Evolutionary conservation across 1,140 invertebrate species (phyloP).

Genomic region (Euura lappo): DNA sequence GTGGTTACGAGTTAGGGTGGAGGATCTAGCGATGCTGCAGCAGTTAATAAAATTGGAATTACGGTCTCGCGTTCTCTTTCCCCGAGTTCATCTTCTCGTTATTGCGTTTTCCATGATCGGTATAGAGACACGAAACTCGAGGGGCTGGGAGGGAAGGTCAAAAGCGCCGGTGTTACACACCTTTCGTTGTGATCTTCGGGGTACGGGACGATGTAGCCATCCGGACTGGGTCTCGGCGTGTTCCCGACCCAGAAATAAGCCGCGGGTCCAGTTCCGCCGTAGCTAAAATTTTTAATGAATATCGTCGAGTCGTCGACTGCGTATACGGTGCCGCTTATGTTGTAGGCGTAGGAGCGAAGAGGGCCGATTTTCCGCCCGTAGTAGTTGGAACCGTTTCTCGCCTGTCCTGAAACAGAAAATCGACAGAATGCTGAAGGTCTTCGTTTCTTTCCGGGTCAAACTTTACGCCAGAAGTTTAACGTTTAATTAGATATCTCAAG

Average conservation of each 20-base stretch:
- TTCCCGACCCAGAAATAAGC: conserved; percentile 90
- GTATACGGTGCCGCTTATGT: conserved; percentile 79
- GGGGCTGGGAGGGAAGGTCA: neutral
- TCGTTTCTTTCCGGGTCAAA: too few relatives aligned
- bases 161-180: conserved; percentile 57
- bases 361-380: conserved; percentile 78
- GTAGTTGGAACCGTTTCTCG: conserved; percentile 66
- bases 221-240: conserved; percentile 74
- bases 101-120: neutral
- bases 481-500: too few relatives aligned
- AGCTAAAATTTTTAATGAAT: conserved; percentile 85
- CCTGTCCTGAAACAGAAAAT: conserved; percentile 48
- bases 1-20: conserved; percentile 19
- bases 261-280: conserved; percentile 84
- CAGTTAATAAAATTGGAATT: conserved; percentile 32
- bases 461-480: too few relatives aligned
- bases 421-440: neutral
- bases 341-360: conserved; percentile 74
- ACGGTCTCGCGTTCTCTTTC: conserved; percentile 6
- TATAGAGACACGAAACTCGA: neutral
- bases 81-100: conserved; percentile 2
- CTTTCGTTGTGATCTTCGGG: conserved; percentile 78
- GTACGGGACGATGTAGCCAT: conserved; percentile 83
- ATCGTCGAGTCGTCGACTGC: conserved; percentile 87
- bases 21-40: conserved; percentile 20